Percentiles rank a stretch among this genome's conserved stretches.
phyloP scores from a whole-genome alignment of 2,888 invertebrate species.

The Rhagium mordax region DNA sequence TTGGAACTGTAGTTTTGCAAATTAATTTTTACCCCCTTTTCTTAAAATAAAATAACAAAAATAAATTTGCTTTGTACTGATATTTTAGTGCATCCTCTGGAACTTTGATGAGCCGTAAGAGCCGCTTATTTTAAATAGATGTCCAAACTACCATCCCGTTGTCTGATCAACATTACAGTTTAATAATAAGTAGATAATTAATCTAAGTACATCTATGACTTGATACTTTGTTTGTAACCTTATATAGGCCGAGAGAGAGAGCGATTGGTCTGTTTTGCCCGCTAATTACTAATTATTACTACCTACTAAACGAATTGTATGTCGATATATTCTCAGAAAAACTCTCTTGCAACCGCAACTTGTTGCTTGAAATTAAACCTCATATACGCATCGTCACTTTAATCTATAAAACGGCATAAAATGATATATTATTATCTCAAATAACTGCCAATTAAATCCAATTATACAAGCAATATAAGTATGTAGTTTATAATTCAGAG shows the following conservation, averaged over 20 bases:
- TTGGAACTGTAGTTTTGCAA: no score
- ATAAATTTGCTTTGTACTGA: no score
- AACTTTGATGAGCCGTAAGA: no score
- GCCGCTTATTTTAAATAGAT: conserved; percentile 8
- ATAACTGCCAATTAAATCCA: conserved; percentile 30
- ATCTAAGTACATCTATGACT: conserved; percentile 37
- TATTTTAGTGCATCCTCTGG: no score
- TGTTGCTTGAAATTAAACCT: conserved; percentile 31
- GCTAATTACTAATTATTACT: conserved; percentile 30
- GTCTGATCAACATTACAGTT: conserved; percentile 18
- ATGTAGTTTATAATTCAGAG: conserved; percentile 11
- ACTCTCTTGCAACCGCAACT: conserved; percentile 21
- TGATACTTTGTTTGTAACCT: conserved; percentile 32
- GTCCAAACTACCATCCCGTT: conserved; percentile 11
- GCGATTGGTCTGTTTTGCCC: conserved; percentile 22
- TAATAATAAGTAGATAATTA: conserved; percentile 37
- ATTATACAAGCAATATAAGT: conserved; percentile 17
- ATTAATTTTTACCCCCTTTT: no score
- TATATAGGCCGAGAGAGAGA: conserved; percentile 33
- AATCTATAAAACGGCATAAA: conserved; percentile 26
- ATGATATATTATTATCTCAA: conserved; percentile 26
- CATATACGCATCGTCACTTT: conserved; percentile 26
- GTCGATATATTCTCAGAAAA: conserved; percentile 28
- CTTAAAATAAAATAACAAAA: no score
- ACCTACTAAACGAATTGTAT: conserved; percentile 27